Evolutionary conservation across 92 coral and sea anemone species (phyloP).

Genomic region (Phenganax stokvisi): DNA sequence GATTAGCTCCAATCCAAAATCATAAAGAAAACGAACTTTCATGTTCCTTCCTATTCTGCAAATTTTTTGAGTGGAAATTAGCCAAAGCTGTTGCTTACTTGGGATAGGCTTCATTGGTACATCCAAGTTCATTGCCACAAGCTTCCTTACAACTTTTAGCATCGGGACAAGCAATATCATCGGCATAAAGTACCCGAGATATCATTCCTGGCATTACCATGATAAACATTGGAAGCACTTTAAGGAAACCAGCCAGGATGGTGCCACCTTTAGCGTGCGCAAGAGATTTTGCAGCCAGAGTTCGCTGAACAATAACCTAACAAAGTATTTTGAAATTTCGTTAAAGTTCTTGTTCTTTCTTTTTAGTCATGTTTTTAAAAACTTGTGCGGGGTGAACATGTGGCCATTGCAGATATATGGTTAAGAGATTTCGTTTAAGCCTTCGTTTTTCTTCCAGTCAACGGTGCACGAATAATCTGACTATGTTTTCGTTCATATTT

Average conservation of each 20-base stretch:
- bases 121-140: conserved; percentile 83
- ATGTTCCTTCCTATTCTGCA: too few species aligned
- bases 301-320: conserved; percentile 91
- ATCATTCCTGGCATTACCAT: conserved; percentile 99
- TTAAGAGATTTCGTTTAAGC: too few species aligned
- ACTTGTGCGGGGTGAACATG: too few species aligned
- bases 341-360: too few species aligned
- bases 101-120: conserved; percentile 91
- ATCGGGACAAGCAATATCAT: conserved; percentile 81
- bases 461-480: not conserved
- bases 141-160: conserved; percentile 57
- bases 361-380: too few species aligned
- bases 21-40: too few species aligned
- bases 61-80: too few species aligned
- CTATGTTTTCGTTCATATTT: not conserved
- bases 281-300: conserved; percentile 77
- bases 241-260: conserved; percentile 78
- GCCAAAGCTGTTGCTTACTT: conserved; percentile 48
- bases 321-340: not conserved
- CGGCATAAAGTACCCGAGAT: conserved; percentile 80
- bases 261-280: conserved; percentile 86
- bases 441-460: not conserved
- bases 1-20: too few species aligned
- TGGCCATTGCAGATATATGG: too few species aligned
- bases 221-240: conserved; percentile 79